Evolutionary conservation across 2,888 invertebrate genomes (phyloP).

Genomic region (Metallyticus violacea): DNA sequence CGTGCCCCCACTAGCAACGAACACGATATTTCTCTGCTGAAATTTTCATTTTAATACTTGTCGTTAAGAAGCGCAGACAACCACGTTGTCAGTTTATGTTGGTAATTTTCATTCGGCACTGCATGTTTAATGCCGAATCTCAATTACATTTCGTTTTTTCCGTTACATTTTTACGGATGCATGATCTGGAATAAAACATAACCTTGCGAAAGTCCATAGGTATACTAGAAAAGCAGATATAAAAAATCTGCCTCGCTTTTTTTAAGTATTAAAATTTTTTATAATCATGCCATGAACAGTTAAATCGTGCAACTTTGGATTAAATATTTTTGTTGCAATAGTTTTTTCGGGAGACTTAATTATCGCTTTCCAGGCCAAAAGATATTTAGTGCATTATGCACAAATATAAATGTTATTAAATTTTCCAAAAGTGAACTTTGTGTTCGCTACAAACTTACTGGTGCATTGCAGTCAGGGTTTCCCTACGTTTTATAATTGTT

Average conservation of each 20-base stretch:
- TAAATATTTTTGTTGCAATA: not conserved
- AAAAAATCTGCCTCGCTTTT: not conserved
- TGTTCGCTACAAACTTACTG: not conserved
- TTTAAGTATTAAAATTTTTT: not conserved
- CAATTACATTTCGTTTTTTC: not conserved
- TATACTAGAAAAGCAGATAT: not conserved
- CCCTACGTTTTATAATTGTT: too few relatives aligned
- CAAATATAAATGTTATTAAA: not conserved
- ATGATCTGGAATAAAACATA: not conserved
- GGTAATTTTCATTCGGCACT: not conserved
- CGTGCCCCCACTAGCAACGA: not conserved
- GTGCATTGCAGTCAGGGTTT: not conserved
- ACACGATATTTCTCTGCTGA: not conserved
- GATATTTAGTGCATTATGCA: not conserved
- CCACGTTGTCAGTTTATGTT: not conserved
- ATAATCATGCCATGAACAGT: not conserved
- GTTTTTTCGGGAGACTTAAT: not conserved
- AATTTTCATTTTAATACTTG: not conserved
- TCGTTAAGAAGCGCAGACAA: not conserved
- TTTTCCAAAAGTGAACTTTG: not conserved
- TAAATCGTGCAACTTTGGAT: not conserved
- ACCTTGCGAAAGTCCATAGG: not conserved
- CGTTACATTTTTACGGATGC: not conserved
- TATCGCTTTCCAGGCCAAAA: not conserved
- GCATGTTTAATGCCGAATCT: not conserved